Base-by-base conservation (phyloP, 1,140 invertebrate species). In the Drosophila chauvacae region DNA sequence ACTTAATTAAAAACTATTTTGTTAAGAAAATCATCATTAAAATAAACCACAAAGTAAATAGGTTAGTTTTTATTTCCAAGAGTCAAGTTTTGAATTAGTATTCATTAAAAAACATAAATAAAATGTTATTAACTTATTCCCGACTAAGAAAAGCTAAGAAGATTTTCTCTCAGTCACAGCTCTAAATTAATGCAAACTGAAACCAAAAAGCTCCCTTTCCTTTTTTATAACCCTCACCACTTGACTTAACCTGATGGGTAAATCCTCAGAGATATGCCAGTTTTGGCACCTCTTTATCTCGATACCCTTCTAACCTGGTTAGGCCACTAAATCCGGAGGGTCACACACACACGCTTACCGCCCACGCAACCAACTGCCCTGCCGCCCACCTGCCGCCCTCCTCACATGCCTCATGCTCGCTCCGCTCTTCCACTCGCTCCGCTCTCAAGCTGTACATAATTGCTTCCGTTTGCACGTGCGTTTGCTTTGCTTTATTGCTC, bases 401-500 rank as follows among this genome's bases (percentile, higher is more conserved):
- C 30, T 26, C 55, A 41, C 41, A 30, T 42, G 37, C 53, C 44
- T 44, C 56, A 28, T 26, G 28, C 60, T 42, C 4, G 50, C 63
- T 45, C n/a, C 74, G 20, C 58, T 42, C 18, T 13, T 18, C 39
- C 61, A 7, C 35, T 44, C 47, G 48, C 62, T 45, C 47, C 26
- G 44, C 60, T 45, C 69, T 63, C 77, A 63, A 76, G 81, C 85
- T 90, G 85, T 90, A 90, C 75, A 90, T 90, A 85, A 85, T 85
- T 85, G 85, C 85, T 85, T 79, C 85, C 85, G 85, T 74, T 90
- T 85, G 85, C 85, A 90, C 85, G 85, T 90, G 69, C 85, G 82
- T 84, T 90, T 84, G 64, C 62, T 58, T 79, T 81, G 74, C 73
- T 81, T 80, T 78, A 58, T 76, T 69, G 56, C 62, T 64, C 59